phyloP scores from a whole-genome alignment of 2,113 vertebrate species.

The human (Homo sapiens) region DNA sequence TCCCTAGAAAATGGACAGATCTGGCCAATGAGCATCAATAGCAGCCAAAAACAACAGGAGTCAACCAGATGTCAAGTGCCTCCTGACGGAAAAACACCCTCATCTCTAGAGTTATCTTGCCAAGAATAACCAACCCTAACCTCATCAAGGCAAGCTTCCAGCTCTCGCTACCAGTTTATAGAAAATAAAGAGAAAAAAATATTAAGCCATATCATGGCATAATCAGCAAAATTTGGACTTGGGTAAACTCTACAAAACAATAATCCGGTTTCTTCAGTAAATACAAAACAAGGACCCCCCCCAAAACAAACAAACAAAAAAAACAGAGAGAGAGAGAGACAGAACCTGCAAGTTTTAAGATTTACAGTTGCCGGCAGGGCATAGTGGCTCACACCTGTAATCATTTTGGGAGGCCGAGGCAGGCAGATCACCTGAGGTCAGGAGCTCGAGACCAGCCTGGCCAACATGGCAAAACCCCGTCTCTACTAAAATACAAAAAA shows the following conservation, averaged over 20 bases:
- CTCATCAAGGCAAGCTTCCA: not conserved
- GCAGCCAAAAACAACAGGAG: not conserved
- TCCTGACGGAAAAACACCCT: not conserved
- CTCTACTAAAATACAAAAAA: too few species aligned
- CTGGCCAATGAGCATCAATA: not conserved
- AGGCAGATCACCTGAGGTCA: too few species aligned
- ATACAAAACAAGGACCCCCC: not conserved
- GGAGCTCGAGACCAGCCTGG: too few species aligned
- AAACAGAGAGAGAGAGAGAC: fast-evolving
- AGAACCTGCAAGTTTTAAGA: not conserved
- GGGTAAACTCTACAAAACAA: not conserved
- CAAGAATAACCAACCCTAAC: not conserved
- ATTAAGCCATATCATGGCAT: not conserved
- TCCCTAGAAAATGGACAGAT: not conserved
- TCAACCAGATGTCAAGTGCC: not conserved
- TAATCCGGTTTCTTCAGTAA: not conserved
- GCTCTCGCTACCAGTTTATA: not conserved
- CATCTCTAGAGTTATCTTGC: not conserved
- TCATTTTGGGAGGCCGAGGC: too few species aligned
- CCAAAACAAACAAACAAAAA: too few species aligned
- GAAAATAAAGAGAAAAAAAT: not conserved
- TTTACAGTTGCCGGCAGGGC: not conserved
- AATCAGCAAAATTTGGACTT: slow-evolving; percentile 2
- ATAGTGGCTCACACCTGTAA: too few species aligned
- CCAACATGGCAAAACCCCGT: too few species aligned